Percentiles rank a stretch among this genome's conserved stretches.
Evolutionary conservation across 2,113 vertebrate genomes (phyloP).

Genomic region (Corythornis vintsioides): DNA sequence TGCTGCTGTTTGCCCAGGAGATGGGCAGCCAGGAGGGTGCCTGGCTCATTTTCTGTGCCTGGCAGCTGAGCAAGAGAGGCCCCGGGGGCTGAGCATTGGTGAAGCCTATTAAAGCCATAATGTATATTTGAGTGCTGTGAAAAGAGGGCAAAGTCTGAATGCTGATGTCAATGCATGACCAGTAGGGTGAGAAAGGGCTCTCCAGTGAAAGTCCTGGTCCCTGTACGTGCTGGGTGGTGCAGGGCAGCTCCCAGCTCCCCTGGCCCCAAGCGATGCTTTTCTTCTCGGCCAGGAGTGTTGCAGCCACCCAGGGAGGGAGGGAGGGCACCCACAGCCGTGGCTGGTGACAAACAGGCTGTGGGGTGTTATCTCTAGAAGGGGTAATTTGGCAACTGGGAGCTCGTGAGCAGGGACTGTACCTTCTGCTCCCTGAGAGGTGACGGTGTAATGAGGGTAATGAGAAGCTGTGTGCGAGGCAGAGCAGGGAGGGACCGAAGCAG

Average conservation of each 20-base stretch:
- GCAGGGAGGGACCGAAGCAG: background rate
- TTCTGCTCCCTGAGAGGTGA: background rate
- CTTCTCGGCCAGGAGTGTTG: accelerated
- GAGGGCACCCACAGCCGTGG: background rate
- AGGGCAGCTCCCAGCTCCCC: accelerated
- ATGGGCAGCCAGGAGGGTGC: background rate
- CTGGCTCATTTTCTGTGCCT: background rate
- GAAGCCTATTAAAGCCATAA: background rate
- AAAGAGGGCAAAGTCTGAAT: slow-evolving; percentile 39
- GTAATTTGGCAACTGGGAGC: background rate
- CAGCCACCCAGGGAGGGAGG: background rate
- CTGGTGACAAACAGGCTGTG: background rate
- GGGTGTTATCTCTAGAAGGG: background rate
- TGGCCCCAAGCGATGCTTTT: accelerated
- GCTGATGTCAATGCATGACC: accelerated
- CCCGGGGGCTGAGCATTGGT: background rate
- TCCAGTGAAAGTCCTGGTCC: background rate
- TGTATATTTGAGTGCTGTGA: background rate
- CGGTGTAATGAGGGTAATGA: background rate
- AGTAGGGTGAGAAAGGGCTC: background rate
- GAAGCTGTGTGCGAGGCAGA: accelerated
- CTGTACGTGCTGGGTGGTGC: accelerated
- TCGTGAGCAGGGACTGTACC: background rate
- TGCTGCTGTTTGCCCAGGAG: background rate
- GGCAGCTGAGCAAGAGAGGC: background rate